Evolutionary conservation across 2,888 invertebrate genomes (phyloP).

Genomic region (Cheiracanthium punctorium): DNA sequence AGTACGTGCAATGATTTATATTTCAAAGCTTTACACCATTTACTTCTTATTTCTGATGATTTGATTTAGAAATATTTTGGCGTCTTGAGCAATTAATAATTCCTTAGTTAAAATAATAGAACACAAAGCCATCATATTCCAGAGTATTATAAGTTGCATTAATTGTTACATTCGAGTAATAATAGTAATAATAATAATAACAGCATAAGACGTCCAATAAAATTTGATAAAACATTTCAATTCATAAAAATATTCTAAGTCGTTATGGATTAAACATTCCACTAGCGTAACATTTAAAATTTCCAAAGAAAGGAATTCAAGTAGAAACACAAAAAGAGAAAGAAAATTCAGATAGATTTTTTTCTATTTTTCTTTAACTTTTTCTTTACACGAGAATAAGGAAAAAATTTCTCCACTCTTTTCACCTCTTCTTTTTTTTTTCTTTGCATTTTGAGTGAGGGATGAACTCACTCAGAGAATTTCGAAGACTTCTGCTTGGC

Average conservation of each 20-base stretch:
- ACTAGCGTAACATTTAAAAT: neutral
- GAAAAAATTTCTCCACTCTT: slow-evolving; percentile 29
- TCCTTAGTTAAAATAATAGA: no score
- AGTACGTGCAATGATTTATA: no score
- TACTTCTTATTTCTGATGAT: no score
- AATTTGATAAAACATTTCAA: neutral
- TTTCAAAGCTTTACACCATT: no score
- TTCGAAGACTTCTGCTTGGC: slow-evolving; percentile 60
- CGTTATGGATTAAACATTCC: neutral
- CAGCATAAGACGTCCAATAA: no score
- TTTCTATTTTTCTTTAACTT: neutral
- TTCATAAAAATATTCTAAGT: neutral
- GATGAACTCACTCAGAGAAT: slow-evolving; percentile 65
- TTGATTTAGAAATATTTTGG: no score
- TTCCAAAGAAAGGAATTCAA: neutral
- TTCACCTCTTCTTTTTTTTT: slow-evolving; percentile 21
- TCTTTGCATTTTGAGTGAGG: slow-evolving; percentile 56
- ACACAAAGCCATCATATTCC: no score
- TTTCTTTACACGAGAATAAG: neutral
- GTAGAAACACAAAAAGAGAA: neutral
- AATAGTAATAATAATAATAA: no score
- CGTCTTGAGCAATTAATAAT: no score
- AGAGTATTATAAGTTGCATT: no score
- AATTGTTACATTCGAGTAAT: no score
- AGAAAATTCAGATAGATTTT: neutral